Evolutionary conservation across 2,113 vertebrate species (phyloP), one percentile per base, ranked within the genome.

Genomic region (Leptodactylus fuscus): DNA sequence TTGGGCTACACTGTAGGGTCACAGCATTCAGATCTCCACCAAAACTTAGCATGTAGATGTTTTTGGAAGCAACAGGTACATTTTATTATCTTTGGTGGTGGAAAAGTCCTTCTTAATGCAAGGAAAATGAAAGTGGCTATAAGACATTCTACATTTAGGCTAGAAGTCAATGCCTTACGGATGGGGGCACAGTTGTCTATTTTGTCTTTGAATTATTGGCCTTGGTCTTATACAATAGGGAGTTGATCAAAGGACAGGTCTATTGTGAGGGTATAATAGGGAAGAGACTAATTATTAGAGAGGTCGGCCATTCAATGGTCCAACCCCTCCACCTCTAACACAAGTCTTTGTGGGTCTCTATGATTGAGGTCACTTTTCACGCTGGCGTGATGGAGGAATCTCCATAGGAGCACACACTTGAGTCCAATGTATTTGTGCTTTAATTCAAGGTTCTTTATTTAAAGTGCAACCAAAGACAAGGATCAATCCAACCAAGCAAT

Each of bases 211-310:
- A 27, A 49, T 51, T 34, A 2, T 36, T 38, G 81, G 36, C 49
- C 46, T 16, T 58, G 11, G 51, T 38, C n/a, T 8, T 60, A 60
- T 22, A 83, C 81, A 83, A 83, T 75, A 38, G 69, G 49, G 44
- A 44, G 18, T 36, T 83, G 81, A 83, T 74, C 51, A 74, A 83
- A 74, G 65, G 20, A 24, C 48, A 38, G n/a, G 49, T 60, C 69
- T 81, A 32, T 60, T 74, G 69, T 83, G 3, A 10, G 15, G 1
- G 0, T 46, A 74, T 44, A 83, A 83, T 74, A 20, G 70, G 55
- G 69, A 73, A 58, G 49, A 36, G 49, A n/a, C 67, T 71, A 82
- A 73, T 82, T 32, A 55, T 18, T 18, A 24, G 20, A 58, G 41
- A 41, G 24, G 32, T 48, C 18, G 53, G 4, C 20, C 81, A 51